Evolutionary conservation across 2,888 invertebrate genomes (phyloP).

Genomic region (Microctonus hyperodae): DNA sequence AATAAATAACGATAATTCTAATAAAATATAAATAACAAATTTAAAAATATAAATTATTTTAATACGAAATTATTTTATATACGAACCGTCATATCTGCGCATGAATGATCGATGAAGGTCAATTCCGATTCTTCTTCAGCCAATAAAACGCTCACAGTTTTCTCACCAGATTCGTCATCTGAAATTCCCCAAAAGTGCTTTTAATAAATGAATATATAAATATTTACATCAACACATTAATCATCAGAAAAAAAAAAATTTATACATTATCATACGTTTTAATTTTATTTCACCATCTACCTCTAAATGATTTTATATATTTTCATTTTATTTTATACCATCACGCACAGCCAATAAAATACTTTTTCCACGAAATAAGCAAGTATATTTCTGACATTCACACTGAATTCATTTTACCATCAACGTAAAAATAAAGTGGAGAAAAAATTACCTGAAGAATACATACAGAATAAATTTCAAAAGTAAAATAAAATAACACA

Average conservation of each 20-base stretch:
- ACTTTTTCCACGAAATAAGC: not conserved
- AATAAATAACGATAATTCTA: too few species aligned
- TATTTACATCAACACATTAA: not conserved
- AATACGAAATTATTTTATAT: too few species aligned
- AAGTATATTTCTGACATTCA: not conserved
- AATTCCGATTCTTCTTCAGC: constrained; percentile 91
- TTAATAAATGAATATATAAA: constrained; percentile 28
- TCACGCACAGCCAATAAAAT: not conserved
- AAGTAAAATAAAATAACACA: not conserved
- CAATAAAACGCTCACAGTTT: constrained; percentile 87
- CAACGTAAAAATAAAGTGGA: not conserved
- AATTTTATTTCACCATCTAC: not conserved
- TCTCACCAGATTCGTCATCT: constrained; percentile 93
- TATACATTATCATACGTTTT: not conserved
- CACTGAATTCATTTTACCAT: not conserved
- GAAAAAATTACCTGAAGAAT: not conserved
- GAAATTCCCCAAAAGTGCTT: constrained; percentile 62
- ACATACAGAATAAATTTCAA: not conserved
- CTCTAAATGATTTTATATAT: not conserved
- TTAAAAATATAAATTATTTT: not conserved
- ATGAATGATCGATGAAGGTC: constrained; percentile 89
- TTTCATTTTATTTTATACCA: not conserved
- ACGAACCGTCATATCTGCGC: constrained; percentile 90
- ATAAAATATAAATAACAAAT: too few species aligned
- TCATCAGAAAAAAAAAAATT: not conserved